phyloP scores from a whole-genome alignment of 2,113 vertebrate genomes.

The Mixornis gularis region DNA sequence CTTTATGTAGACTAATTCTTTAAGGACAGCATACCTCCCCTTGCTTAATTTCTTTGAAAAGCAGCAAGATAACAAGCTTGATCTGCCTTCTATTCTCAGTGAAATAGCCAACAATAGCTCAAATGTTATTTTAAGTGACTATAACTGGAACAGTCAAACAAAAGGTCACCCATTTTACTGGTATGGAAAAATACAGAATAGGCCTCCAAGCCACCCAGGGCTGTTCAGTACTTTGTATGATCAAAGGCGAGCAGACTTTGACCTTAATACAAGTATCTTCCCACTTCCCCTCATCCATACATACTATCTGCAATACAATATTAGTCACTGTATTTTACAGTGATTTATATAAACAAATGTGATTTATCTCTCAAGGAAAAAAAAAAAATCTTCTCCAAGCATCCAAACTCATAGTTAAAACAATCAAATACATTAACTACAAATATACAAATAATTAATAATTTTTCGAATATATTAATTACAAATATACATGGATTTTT shows the following conservation, averaged over 20 bases:
- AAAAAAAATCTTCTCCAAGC: background rate
- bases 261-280: background rate
- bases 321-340: background rate
- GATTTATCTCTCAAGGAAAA: background rate
- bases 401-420: background rate
- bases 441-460: too few species aligned
- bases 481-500: background rate
- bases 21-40: background rate
- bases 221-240: background rate
- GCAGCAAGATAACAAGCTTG: background rate
- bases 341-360: background rate
- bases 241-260: background rate
- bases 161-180: constrained; percentile 57
- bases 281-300: background rate
- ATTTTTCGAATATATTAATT: background rate
- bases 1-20: background rate
- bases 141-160: constrained; percentile 48
- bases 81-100: background rate
- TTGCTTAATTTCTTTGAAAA: constrained; percentile 2
- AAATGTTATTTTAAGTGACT: constrained; percentile 50
- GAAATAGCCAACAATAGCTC: constrained; percentile 47
- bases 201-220: background rate
- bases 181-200: constrained; percentile 44
- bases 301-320: background rate
- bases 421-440: background rate